Evolutionary conservation across 2,797 vertebrate species (phyloP), one percentile per base, ranked within the genome.

Genomic region (Diceros bicornis): DNA sequence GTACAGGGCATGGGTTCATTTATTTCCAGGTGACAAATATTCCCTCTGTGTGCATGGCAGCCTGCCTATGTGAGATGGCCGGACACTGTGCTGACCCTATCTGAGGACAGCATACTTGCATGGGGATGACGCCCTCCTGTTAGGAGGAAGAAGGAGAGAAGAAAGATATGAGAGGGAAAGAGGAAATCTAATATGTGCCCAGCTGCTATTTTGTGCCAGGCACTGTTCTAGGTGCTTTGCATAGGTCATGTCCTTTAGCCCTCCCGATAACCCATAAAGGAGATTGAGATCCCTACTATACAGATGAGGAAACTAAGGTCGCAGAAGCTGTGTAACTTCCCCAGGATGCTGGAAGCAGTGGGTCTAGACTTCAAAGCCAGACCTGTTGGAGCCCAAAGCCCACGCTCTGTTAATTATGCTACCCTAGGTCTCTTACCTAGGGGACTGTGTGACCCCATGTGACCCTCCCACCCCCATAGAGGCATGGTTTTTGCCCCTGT

Each of bases 131-230:
- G 7, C 3, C n/a, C 29, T 77, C 47, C 50, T 17, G 0, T 16
- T 27, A 75, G 64, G 7, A 34, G 37, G 47, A n/a, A 20, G 29
- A 59, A 18, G 59, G 34, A 52, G 61, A 59, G 34, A 69, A 44
- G 78, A 23, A n/a, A 57, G 69, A 44, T 3, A 7, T 0, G 72
- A 44, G n/a, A 69, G 69, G 11, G 37, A 82, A 13, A 71, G 37
- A 37, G 44, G 34, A 47, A 79, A 0, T 16, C n/a, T 25, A 7
- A 2, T 2, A 0, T 4, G 0, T 0, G 18, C 8, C 21, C 25
- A 7, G 59, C 20, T 88, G 34, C 77, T 41, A 4, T 16, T 69
- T 21, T 0, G 17, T 0, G 7, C 12, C 37, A 59, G 75, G 7
- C 17, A 7, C 41, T 41, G 34, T 69, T 21, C 11, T 23, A 17